These are phyloP conservation scores for Oryzias dopingdopingensis DNA, from an alignment of 2,797 vertebrate species.

Conservation along the genomic window DNA sequence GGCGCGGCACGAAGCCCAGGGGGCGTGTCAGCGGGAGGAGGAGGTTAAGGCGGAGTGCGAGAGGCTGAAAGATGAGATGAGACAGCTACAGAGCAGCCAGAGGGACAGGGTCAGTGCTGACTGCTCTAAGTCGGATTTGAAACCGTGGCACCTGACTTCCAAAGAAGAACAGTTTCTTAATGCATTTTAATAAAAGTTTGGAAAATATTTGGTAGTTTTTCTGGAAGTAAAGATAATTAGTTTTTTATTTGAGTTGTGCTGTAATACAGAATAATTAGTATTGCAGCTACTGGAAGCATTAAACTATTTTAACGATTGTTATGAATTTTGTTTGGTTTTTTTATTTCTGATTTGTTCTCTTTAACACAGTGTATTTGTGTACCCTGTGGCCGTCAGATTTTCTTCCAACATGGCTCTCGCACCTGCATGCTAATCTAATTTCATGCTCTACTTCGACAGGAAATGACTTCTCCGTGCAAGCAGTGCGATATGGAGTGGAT, in stretches of 20 bases:
- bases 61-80: constrained; percentile 87
- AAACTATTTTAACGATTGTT: neutral
- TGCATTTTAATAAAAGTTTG: too few species aligned
- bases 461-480: constrained; percentile 87
- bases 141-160: too few species aligned
- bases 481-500: constrained; percentile 97
- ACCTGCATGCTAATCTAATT: constrained; percentile 69
- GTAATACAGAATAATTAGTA: too few species aligned
- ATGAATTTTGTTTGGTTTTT: neutral
- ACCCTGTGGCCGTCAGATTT: constrained; percentile 43
- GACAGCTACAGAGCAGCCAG: constrained; percentile 85
- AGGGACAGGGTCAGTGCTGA: constrained; percentile 81
- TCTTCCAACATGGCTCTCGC: constrained; percentile 38
- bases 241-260: too few species aligned
- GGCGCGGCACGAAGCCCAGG: constrained; percentile 85
- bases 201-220: too few species aligned
- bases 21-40: constrained; percentile 89
- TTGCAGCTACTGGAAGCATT: constrained; percentile 1
- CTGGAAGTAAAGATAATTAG: too few species aligned
- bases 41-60: constrained; percentile 89
- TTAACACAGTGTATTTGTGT: constrained; percentile 27
- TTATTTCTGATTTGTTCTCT: neutral
- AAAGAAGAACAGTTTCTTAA: too few species aligned
- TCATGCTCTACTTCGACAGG: constrained; percentile 79
- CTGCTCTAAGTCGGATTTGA: neutral